Evolutionary conservation across 1,140 invertebrate genomes (phyloP), one percentile per base, ranked within the genome.

Genomic region (Pseudomyrmex flavicornis): DNA sequence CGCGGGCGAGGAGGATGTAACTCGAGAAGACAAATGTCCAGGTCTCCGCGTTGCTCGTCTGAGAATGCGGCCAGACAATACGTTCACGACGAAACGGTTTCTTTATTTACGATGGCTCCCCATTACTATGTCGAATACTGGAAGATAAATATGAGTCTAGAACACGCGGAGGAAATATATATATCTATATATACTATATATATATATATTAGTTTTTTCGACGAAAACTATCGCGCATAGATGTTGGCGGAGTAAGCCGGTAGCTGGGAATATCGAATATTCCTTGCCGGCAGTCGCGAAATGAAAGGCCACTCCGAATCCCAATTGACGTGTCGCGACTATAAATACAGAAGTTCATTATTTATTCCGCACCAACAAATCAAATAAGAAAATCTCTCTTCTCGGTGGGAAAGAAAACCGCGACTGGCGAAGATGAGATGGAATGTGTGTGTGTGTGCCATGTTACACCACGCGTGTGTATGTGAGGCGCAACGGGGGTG

Each of bases 291-390:
- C 12, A n/a, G 54, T 59, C 59, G 54, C 65, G 20, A 70, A 61
- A 80, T 80, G 66, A 80, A 80, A 80, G 54, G 22, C 66, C 56
- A 83, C 72, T 84, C 61, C 13, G 12, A 46, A 2, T 20, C 15
- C 2, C 77, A 82, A 72, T 72, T 74, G 62, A 72, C 46, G 52
- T 69, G 26, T 48, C 44, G 35, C 3, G 20, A 83, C 62, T 76
- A 22, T 82, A 88, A 88, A 87, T 87, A 84, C 62, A 76, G 44
- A 68, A 59, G 48, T 77, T 82, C 59, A 73, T 85, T 88, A 83
- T 88, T 85, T 88, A 85, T 88, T 88, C 85, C 56, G 10, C 20
- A 46, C 46, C 59, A 35, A 26, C 62, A 58, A 58, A 59, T 68
- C 73, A 76, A 77, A 46, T 68, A 88, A 77, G 87, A 82, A 85